Evolutionary conservation across 2,113 vertebrate species (phyloP), one percentile per base, ranked within the genome.

Genomic region (Zosterops hypoxanthus): DNA sequence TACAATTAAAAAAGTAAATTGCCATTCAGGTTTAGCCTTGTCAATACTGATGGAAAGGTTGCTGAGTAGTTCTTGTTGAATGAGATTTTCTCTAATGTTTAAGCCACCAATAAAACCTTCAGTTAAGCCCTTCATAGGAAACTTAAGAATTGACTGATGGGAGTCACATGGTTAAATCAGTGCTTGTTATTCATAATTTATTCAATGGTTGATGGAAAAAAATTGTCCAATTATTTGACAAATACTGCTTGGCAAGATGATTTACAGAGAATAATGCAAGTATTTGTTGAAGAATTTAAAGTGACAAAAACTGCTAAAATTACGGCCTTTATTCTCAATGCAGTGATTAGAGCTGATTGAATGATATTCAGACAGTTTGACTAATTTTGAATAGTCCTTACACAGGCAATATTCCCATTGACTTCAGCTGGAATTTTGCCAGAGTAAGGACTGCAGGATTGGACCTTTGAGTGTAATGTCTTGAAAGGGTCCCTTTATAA

Each of bases 301-400:
- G 92, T 94, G 93, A 94, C 96, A 97, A 95, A 95, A 96, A 71
- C 95, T 97, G 90, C 79, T 86, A 92, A 94, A 95, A 97, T 95
- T 93, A 96, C 77, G 80, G 90, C 95, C 94, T 92, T 95, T 92
- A 89, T 92, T 90, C 94, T 96, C 94, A 94, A 94, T 96, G 95
- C 95, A 94, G 96, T 95, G 96, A 96, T 97, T 97, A 97, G 95
- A 93, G 93, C 96, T 96, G 96, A 96, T 96, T 96, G 94, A 97
- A 94, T 96, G 88, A 95, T 96, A 97, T 93, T 94, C 88, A 96
- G 93, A 97, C 85, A 95, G 85, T 96, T 97, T 96, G 94, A 90
- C 93, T 96, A 95, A 93, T 94, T 97, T 91, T 96, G 95, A 95
- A 96, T 97, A 95, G 93, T 94, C 93, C 90, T 96, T 93, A 95